Conservation (phyloP, 2,113 vertebrate species). For the Picathartes gymnocephalus region DNA sequence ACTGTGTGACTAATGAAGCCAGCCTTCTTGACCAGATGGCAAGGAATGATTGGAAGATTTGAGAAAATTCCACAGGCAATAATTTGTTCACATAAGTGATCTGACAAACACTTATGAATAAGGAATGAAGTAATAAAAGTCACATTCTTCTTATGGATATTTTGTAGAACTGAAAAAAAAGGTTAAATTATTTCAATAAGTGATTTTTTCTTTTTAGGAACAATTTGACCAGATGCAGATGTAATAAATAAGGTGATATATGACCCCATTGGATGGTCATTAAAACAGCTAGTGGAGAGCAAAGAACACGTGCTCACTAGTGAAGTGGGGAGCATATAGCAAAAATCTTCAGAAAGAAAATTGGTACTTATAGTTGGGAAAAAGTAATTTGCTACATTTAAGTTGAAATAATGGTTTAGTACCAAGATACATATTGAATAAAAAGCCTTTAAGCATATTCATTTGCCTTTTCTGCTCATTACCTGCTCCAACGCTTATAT, state of each 20-base stretch:
- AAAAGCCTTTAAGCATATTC: neutral
- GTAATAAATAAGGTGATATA: neutral
- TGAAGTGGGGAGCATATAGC: neutral
- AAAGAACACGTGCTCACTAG: neutral
- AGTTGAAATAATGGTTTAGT: neutral
- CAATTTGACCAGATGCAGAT: neutral
- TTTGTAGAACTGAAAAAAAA: neutral
- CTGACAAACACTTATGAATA: slow-evolving; percentile 50
- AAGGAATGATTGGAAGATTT: slow-evolving; percentile 20
- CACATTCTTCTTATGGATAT: neutral
- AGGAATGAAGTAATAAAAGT: slow-evolving; percentile 41
- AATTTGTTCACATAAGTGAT: slow-evolving; percentile 32
- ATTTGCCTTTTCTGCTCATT: neutral
- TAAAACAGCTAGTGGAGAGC: neutral
- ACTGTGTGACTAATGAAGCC: neutral
- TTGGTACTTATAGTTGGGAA: neutral
- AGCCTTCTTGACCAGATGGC: slow-evolving; percentile 12
- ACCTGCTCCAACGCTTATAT: neutral
- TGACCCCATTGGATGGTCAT: neutral
- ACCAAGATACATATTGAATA: neutral
- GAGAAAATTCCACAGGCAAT: slow-evolving; percentile 11
- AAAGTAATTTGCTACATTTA: neutral
- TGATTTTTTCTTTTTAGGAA: neutral
- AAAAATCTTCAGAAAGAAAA: neutral
- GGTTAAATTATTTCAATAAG: neutral